phyloP scores from a whole-genome alignment of 2,113 vertebrate genomes.

The Pelobates fuscus region DNA sequence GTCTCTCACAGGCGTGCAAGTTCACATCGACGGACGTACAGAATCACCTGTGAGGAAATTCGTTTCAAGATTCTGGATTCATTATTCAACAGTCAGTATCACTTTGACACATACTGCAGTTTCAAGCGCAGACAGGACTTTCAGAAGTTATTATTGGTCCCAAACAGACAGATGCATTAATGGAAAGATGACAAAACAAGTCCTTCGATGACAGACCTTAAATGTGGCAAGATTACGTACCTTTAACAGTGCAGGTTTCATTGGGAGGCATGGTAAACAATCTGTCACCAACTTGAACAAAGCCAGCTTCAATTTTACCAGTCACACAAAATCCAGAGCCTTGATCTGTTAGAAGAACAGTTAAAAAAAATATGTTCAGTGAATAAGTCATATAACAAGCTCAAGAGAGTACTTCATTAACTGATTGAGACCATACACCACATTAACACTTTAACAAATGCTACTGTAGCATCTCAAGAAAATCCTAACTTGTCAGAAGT shows the following conservation, averaged over 20 bases:
- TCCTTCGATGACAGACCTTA: slow-evolving; percentile 25
- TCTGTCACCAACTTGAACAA: slow-evolving; percentile 87
- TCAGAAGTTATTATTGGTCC: slow-evolving; percentile 30
- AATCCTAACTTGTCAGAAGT: too few species aligned
- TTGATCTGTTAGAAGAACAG: slow-evolving; percentile 77
- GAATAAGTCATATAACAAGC: background rate
- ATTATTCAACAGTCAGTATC: slow-evolving; percentile 78
- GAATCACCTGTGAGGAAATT: slow-evolving; percentile 72
- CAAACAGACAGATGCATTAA: slow-evolving; percentile 26
- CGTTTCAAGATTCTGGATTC: slow-evolving; percentile 71
- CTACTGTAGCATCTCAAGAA: too few species aligned
- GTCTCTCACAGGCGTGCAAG: slow-evolving; percentile 4
- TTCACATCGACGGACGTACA: slow-evolving; percentile 55
- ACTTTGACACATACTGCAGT: slow-evolving; percentile 73
- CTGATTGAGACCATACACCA: too few species aligned
- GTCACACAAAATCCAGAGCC: slow-evolving; percentile 97
- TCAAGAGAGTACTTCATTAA: background rate
- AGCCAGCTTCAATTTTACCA: slow-evolving; percentile 96
- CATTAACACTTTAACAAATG: too few species aligned
- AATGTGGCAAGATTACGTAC: slow-evolving; percentile 62
- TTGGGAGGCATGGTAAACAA: slow-evolving; percentile 93
- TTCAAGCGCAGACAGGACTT: slow-evolving; percentile 65
- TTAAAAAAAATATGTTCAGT: too few species aligned
- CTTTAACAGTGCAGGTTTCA: slow-evolving; percentile 96
- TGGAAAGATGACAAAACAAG: background rate